Conservation (phyloP, 35 echinoderm and acorn worm genomes). For the Apostichopus parvimensis region DNA sequence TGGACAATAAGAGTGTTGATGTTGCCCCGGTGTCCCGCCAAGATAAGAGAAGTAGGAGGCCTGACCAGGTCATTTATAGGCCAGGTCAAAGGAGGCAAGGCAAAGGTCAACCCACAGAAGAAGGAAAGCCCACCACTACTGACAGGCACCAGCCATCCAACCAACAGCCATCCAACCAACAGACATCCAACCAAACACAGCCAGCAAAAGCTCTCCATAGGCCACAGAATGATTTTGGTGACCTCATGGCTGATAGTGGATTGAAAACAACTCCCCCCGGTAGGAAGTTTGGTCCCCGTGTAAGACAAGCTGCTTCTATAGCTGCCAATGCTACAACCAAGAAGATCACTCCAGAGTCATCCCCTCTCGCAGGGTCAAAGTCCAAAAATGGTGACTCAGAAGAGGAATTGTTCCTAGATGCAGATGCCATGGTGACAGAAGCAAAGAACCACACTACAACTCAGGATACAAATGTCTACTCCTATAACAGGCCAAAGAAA, state of each 20-base stretch:
- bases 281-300: slow-evolving; percentile 35
- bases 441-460: not conserved
- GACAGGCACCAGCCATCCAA: too few relatives aligned
- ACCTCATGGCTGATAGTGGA: not conserved
- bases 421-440: not conserved
- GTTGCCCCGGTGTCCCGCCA: not conserved
- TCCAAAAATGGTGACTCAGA: not conserved
- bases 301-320: not conserved
- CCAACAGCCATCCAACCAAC: too few relatives aligned
- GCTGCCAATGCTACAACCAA: not conserved
- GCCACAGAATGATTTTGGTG: slow-evolving; percentile 8
- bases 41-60: slow-evolving; percentile 3
- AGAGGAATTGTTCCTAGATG: slow-evolving; percentile 16
- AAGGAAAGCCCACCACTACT: not conserved
- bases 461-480: not conserved
- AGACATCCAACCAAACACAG: too few relatives aligned
- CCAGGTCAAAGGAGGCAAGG: not conserved
- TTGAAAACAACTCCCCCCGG: slow-evolving; percentile 13
- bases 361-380: not conserved
- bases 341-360: not conserved
- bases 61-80: slow-evolving; percentile 53
- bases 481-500: not conserved
- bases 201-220: not conserved
- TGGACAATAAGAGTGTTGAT: not conserved
- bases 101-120: not conserved